These are phyloP conservation scores for Lucifuga dentata DNA, from an alignment of 2,113 vertebrate species.

Conservation along the genomic window DNA sequence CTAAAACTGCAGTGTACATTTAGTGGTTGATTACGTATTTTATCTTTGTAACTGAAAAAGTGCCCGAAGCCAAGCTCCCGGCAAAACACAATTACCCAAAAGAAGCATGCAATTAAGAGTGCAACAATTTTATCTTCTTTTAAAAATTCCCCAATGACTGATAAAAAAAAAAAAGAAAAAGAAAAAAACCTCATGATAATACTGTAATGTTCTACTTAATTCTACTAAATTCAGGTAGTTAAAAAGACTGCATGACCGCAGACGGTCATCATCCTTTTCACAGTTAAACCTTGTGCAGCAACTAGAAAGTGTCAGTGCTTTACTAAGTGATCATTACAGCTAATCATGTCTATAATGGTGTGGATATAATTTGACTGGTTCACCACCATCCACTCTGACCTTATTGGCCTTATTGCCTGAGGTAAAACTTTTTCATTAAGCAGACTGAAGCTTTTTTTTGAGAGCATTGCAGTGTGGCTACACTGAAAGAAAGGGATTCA, in stretches of 20 bases:
- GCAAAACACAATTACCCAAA: constrained; percentile 24
- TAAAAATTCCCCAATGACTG: too few relatives aligned
- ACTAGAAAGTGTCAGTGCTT: constrained; percentile 51
- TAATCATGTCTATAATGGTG: constrained; percentile 58
- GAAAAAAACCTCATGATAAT: too few relatives aligned
- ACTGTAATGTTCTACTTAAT: too few relatives aligned
- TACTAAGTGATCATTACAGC: constrained; percentile 67
- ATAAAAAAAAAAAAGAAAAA: too few relatives aligned
- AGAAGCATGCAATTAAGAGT: constrained; percentile 25
- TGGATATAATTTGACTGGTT: constrained; percentile 54
- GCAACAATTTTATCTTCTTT: constrained; percentile 8
- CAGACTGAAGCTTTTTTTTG: constrained; percentile 41
- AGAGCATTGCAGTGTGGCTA: constrained; percentile 35
- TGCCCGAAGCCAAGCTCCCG: constrained; percentile 15
- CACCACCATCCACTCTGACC: constrained; percentile 34
- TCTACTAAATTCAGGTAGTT: too few relatives aligned
- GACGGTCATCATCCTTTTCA: constrained; percentile 28
- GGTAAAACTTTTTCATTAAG: constrained; percentile 42
- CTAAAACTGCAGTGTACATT: constrained; percentile 17
- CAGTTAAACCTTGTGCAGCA: constrained; percentile 35
- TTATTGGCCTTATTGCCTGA: constrained; percentile 22
- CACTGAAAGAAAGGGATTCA: constrained; percentile 20
- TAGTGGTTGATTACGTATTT: constrained; percentile 27
- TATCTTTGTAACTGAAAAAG: constrained; percentile 24
- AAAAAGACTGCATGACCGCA: background rate